These are phyloP conservation scores for Apis florea DNA, from an alignment of 1,140 invertebrate genomes.

Conservation along the genomic window DNA sequence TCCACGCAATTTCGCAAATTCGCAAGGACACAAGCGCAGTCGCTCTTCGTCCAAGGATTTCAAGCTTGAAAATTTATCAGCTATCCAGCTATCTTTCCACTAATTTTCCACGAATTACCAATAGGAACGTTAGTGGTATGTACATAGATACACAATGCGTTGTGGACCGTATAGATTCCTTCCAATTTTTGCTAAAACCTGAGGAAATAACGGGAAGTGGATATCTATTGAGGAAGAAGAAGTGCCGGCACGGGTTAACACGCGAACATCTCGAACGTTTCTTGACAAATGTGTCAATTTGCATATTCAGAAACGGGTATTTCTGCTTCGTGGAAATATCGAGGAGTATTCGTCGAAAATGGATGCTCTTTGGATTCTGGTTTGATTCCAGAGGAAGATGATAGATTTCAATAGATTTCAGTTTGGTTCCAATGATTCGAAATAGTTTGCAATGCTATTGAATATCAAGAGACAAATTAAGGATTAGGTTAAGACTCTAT, in stretches of 20 bases:
- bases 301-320: constrained; percentile 6
- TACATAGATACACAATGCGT: background rate
- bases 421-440: no score
- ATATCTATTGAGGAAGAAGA: background rate
- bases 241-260: constrained; percentile 3
- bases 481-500: no score
- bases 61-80: constrained; percentile 5
- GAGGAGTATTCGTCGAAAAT: background rate
- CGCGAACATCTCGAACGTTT: background rate
- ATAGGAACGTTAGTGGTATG: background rate
- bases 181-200: background rate
- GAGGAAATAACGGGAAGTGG: constrained; percentile 22
- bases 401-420: no score
- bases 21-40: constrained; percentile 14
- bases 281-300: constrained; percentile 20
- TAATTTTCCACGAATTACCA: background rate
- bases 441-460: no score
- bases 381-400: background rate
- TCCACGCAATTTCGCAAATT: constrained; percentile 23
- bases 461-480: no score
- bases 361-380: no score
- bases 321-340: background rate
- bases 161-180: background rate
- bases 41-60: constrained; percentile 25
- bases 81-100: background rate